Evolutionary conservation across 37 sponge, comb jelly and placozoan genomes (phyloP).

Genomic region (Geodia barretti): DNA sequence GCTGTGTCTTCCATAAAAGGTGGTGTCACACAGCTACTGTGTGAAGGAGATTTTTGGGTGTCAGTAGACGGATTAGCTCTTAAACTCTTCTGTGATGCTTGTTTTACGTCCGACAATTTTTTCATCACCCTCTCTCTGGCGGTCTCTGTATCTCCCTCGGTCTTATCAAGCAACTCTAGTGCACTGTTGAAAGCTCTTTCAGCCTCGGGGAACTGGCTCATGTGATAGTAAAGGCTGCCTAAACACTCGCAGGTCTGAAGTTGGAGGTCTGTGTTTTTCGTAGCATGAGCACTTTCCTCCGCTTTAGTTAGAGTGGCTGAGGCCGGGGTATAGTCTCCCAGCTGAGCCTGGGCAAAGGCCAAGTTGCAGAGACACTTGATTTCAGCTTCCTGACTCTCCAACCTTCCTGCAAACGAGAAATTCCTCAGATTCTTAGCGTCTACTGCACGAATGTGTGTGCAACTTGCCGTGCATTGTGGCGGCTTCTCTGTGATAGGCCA

Average conservation of each 20-base stretch:
- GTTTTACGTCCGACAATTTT: constrained; percentile 63
- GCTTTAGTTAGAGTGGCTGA: constrained; percentile 35
- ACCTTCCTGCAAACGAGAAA: constrained; percentile 20
- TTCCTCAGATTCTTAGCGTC: not conserved
- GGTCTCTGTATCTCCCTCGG: constrained; percentile 60
- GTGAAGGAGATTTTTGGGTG: too few species aligned
- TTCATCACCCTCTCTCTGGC: constrained; percentile 83
- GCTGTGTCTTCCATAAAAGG: not conserved
- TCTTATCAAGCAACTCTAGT: constrained; percentile 34
- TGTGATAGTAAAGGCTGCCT: constrained; percentile 48
- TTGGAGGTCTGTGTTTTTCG: constrained; percentile 42
- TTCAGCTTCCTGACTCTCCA: constrained; percentile 38
- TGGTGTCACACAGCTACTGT: too few species aligned
- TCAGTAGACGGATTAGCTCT: too few species aligned
- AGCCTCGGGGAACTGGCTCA: constrained; percentile 34
- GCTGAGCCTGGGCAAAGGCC: constrained; percentile 63
- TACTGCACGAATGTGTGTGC: too few species aligned
- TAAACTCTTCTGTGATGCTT: constrained; percentile 34
- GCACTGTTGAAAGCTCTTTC: constrained; percentile 53
- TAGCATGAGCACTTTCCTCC: constrained; percentile 25
- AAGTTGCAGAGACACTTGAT: constrained; percentile 79
- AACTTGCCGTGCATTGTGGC: constrained; percentile 55
- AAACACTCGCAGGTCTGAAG: constrained; percentile 77
- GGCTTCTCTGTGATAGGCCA: constrained; percentile 70
- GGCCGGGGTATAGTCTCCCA: constrained; percentile 40